Evolutionary conservation across 1,140 invertebrate genomes (phyloP).

Genomic region (Antheraea pernyi): DNA sequence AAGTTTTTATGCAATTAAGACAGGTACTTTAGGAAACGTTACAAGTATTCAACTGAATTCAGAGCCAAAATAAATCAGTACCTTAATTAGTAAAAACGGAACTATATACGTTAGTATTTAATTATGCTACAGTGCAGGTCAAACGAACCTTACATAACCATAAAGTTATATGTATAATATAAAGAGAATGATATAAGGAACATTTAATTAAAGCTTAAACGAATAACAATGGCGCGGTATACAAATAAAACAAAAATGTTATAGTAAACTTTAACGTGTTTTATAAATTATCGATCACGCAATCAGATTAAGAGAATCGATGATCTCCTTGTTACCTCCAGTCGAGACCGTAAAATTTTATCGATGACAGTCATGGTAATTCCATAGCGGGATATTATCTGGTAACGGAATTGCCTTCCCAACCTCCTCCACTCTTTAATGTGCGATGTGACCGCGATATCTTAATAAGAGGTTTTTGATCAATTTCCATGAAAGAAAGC

Average conservation of each 20-base stretch:
- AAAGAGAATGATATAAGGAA: background rate
- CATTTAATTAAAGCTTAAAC: background rate
- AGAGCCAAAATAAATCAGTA: no score
- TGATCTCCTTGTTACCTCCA: slow-evolving; percentile 41
- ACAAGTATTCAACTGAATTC: no score
- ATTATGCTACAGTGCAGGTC: no score
- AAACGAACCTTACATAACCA: no score
- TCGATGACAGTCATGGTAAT: slow-evolving; percentile 67
- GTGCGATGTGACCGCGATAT: slow-evolving; percentile 67
- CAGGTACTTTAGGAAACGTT: no score
- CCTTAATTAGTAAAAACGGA: no score
- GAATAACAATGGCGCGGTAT: no score
- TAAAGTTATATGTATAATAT: background rate
- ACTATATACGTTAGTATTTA: no score
- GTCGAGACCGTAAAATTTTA: slow-evolving; percentile 54
- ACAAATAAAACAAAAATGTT: no score
- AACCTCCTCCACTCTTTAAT: slow-evolving; percentile 56
- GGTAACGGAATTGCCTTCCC: slow-evolving; percentile 51
- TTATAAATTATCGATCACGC: slow-evolving; percentile 24
- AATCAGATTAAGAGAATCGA: slow-evolving; percentile 36
- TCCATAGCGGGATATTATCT: slow-evolving; percentile 47
- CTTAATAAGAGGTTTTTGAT: slow-evolving; percentile 73
- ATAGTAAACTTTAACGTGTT: background rate
- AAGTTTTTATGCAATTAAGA: no score
- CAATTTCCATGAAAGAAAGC: slow-evolving; percentile 48